Base-by-base conservation (phyloP, 2,888 invertebrate genomes). In the Neria commutata region DNA sequence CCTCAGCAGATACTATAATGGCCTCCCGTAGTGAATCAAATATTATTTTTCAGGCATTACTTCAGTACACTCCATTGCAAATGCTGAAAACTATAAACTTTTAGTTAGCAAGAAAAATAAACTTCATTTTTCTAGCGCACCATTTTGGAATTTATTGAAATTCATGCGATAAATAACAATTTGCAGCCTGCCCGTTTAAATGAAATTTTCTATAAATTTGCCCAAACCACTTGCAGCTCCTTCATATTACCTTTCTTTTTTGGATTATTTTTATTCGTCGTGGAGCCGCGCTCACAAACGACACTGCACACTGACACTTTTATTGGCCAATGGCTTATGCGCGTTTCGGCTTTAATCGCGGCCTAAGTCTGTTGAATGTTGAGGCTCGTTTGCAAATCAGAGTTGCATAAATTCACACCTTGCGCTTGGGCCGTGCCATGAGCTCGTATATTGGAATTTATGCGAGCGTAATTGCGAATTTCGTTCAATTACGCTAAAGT, bases 141-240 rank as follows among this genome's bases (percentile, higher is more conserved):
- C n/a, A n/a, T n/a, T n/a, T n/a, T n/a, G n/a, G n/a, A 55, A 56
- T 55, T 72, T 73, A 71, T 74, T 71, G 71, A 66, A 62, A 61
- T 53, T 24, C 59, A 45, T 50, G 73, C 67, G 66, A 74, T 72
- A 72, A 72, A 72, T 74, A 72, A 74, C 72, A 72, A 72, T 72
- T 74, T 72, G 73, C 70, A 62, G 49, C 24, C 54, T 46, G 52
- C n/a, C n/a, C n/a, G n/a, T n/a, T n/a, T n/a, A n/a, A 52, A 46
- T 4, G 37, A 37, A 37, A 37, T 37, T 42, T 42, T 42, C 14
- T 42, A 19, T 42, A 42, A 17, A 8, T 21, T 17, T 14, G 3
- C 6, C 21, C 5, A n/a, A 42, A 19, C 42, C 19, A 42, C 42
- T 42, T 42, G 42, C 19, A 19, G 42, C 19, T 3, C 19, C 17